Percentiles rank a stretch among this genome's conserved stretches.
These are phyloP conservation scores for Protobothrops mucrosquamatus DNA, from an alignment of 2,113 vertebrate species.

Conservation along the genomic window DNA sequence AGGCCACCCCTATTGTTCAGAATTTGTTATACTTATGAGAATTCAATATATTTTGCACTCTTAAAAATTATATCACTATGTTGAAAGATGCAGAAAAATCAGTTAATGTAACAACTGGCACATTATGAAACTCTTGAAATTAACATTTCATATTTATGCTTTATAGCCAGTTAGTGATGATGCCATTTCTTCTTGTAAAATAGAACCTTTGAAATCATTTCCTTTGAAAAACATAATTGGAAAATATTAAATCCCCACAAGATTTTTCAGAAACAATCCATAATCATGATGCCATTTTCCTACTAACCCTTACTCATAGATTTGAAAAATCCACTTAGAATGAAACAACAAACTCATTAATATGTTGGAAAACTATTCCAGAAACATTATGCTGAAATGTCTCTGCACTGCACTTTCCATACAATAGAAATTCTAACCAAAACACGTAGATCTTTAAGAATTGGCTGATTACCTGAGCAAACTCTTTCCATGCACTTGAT, in stretches of 20 bases:
- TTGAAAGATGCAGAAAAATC: background rate
- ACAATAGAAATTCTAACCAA: background rate
- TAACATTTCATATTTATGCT: background rate
- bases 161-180: background rate
- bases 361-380: background rate
- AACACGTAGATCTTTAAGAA: slow-evolving; percentile 18
- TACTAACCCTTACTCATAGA: background rate
- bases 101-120: background rate
- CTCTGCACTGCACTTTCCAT: slow-evolving; percentile 8
- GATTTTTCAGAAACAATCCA: background rate
- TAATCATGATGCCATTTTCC: background rate
- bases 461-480: slow-evolving; percentile 83
- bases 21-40: background rate
- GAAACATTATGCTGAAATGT: background rate
- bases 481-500: slow-evolving; percentile 92
- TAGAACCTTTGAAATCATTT: background rate
- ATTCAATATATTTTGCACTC: background rate
- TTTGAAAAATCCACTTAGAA: background rate
- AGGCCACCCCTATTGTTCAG: background rate
- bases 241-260: background rate
- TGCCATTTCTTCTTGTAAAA: background rate
- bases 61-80: background rate
- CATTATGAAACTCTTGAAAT: background rate
- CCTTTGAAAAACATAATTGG: background rate
- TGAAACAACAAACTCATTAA: background rate